phyloP scores from a whole-genome alignment of 2,797 vertebrate genomes.

The Cuniculus paca region DNA sequence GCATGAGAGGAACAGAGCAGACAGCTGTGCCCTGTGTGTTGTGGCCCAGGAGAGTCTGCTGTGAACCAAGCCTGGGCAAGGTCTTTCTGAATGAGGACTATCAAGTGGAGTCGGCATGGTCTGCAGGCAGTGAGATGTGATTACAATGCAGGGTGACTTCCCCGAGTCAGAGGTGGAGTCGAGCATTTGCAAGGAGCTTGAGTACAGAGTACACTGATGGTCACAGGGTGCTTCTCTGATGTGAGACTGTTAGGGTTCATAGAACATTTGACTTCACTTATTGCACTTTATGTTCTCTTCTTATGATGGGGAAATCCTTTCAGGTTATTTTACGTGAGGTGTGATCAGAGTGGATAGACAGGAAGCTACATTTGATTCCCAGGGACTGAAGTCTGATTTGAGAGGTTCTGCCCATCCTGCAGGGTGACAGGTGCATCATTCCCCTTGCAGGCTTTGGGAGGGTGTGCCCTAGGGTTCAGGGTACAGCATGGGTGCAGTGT shows the following conservation, averaged over 20 bases:
- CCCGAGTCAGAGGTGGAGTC: neutral
- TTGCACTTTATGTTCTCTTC: neutral
- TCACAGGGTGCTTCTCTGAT: neutral
- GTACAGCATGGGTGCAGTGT: neutral
- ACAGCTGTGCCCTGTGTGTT: neutral
- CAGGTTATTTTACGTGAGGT: neutral
- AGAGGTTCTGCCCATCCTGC: neutral
- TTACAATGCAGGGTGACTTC: neutral
- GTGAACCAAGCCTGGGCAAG: neutral
- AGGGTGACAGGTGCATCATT: neutral
- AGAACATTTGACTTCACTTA: neutral
- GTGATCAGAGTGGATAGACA: neutral
- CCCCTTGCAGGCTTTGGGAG: too few relatives aligned
- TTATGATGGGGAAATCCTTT: neutral
- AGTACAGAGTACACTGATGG: neutral
- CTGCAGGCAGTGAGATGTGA: neutral
- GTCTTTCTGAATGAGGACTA: neutral
- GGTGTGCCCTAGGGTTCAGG: neutral
- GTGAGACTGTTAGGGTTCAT: neutral
- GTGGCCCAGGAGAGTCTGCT: neutral
- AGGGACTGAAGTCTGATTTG: neutral
- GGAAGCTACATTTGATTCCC: neutral
- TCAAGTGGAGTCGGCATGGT: neutral
- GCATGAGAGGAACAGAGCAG: neutral
- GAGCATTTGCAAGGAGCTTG: neutral